Base-by-base conservation (phyloP, 1,140 invertebrate genomes). In the Drosophila punjabiensis region DNA sequence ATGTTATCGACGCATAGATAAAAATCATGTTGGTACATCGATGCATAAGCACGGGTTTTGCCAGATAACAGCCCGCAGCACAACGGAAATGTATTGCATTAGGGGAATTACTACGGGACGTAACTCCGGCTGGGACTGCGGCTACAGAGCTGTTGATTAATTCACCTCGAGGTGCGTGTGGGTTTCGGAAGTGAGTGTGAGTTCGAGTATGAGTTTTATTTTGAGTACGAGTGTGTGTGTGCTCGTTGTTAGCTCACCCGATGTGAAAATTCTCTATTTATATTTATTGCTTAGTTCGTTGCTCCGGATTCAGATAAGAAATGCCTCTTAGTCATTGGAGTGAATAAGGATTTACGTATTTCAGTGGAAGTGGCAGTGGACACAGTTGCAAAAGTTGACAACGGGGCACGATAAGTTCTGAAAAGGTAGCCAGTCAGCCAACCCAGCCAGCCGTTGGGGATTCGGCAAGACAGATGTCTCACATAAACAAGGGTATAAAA, bases 11-110 rank as follows among this genome's bases (percentile, higher is more conserved):
- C 75, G 70, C 45, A 55, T 74, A 84, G 84, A 88, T 88, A 84
- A 75, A 89, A 89, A 88, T 88, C 84, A 84, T 89, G 84, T 88
- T 88, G 84, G 81, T 81, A 30, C 50, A 53, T 53, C 50, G 39
- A 71, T 71, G 68, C 67, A 66, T 77, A 70, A 83, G 67, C 64
- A 78, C 59, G 76, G 76, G 50, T 32, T 76, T 67, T 43, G 33
- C 69, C 68, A 55, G 33, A 77, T 77, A 67, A 43, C 78, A 70
- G 63, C 86, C 81, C 85, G 81, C 86, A 88, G 81, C 78, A 76
- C 43, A 71, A 58, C 85, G 85, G 85, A 88, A 88, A 85, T 89
- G 85, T 74, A 66, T 85, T 88, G 86, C 84, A 88, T 88, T 88
- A 89, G 79, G 81, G 79, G 85, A 88, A 89, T 88, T 89, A 82